phyloP scores from a whole-genome alignment of 2,888 invertebrate genomes.

The Ischnus inquisitorius region DNA sequence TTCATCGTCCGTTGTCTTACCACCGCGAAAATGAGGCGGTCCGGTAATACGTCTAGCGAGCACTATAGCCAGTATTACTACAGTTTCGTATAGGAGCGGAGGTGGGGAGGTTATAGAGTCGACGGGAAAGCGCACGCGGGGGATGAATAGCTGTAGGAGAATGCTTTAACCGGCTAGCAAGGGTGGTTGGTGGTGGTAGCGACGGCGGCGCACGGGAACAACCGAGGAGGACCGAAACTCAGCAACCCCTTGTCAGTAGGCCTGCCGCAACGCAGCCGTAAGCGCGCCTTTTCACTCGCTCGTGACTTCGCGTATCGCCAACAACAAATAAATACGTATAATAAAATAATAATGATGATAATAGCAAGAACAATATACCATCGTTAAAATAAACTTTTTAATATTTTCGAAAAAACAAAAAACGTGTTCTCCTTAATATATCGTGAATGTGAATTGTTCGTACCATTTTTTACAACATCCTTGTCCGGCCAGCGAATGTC shows the following conservation, averaged over 20 bases:
- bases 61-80: conserved; percentile 22
- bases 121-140: conserved; percentile 72
- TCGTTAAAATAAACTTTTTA: neutral
- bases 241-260: conserved; percentile 80
- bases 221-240: conserved; percentile 78
- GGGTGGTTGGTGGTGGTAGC: conserved; percentile 65
- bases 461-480: neutral
- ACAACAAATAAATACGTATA: conserved; percentile 1
- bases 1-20: neutral
- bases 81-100: conserved; percentile 11
- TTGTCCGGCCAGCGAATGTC: neutral
- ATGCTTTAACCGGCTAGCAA: conserved; percentile 77
- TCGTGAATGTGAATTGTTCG: neutral
- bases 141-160: conserved; percentile 81
- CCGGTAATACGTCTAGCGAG: conserved; percentile 22
- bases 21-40: neutral
- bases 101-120: conserved; percentile 70
- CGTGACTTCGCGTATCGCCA: conserved; percentile 33
- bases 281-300: conserved; percentile 76
- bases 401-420: neutral
- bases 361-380: neutral
- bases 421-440: neutral
- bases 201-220: conserved; percentile 76
- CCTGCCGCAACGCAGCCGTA: conserved; percentile 82
- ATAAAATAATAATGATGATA: conserved; percentile 19